Evolutionary conservation across 2,797 vertebrate species (phyloP).

Genomic region (Chaenodraco wilsoni): DNA sequence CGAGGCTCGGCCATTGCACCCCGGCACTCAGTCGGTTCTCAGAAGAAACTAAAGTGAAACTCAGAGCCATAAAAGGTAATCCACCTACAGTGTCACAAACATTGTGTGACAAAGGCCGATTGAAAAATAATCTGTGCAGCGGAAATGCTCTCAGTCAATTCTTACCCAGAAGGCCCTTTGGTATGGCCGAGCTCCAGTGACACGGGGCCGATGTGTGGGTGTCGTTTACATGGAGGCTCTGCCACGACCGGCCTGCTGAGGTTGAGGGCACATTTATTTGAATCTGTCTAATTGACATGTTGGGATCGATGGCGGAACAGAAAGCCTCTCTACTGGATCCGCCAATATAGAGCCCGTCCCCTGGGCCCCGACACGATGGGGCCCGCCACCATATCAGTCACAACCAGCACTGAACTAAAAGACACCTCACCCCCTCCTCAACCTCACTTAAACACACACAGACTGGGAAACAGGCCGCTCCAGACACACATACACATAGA

Average conservation of each 20-base stretch:
- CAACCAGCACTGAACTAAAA: constrained; percentile 71
- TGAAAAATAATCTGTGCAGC: constrained; percentile 77
- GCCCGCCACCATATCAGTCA: constrained; percentile 79
- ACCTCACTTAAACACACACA: constrained; percentile 56
- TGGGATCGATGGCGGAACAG: constrained; percentile 79
- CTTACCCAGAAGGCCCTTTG: constrained; percentile 60
- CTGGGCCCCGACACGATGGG: constrained; percentile 60
- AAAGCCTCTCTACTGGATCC: constrained; percentile 72
- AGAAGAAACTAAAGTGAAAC: constrained; percentile 50
- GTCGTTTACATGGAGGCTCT: constrained; percentile 73
- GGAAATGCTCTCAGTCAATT: constrained; percentile 72
- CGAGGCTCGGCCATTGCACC: too few relatives aligned
- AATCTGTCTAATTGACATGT: constrained; percentile 82
- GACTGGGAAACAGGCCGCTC: constrained; percentile 41
- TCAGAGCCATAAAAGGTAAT: constrained; percentile 37
- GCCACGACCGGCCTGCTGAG: constrained; percentile 58
- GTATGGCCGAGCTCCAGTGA: constrained; percentile 66
- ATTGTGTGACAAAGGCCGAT: constrained; percentile 45
- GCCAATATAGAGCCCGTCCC: constrained; percentile 76
- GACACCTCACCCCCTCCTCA: constrained; percentile 50
- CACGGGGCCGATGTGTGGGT: constrained; percentile 63
- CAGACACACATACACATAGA: constrained; percentile 57
- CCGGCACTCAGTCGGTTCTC: constrained; percentile 25
- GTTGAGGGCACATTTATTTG: constrained; percentile 81
- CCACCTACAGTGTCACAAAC: constrained; percentile 40